phyloP scores from a whole-genome alignment of 2,888 invertebrate species.

The Entomobrya multifasciata region DNA sequence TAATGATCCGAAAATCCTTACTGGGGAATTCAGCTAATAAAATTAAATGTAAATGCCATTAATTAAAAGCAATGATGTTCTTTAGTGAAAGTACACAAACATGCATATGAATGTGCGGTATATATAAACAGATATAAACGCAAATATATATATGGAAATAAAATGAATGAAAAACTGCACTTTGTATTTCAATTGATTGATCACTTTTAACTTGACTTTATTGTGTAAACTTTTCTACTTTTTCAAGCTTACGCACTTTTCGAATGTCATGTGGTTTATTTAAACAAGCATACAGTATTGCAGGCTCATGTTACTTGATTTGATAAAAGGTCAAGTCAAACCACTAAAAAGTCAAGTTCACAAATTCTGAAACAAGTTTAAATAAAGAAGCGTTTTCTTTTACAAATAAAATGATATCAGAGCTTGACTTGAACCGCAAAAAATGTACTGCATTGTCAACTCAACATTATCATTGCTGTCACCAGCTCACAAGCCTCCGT shows the following conservation, averaged over 20 bases:
- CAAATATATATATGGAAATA: background rate
- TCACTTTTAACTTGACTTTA: background rate
- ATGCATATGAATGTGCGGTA: too few species aligned
- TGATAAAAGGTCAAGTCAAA: conserved; percentile 40
- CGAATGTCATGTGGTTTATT: background rate
- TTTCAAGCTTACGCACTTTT: background rate
- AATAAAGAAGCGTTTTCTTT: conserved; percentile 19
- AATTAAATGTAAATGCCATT: conserved; percentile 4
- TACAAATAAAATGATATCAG: too few species aligned
- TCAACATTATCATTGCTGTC: background rate
- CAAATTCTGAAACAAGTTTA: background rate
- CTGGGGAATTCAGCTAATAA: background rate
- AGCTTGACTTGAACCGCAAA: background rate
- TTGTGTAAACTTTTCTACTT: background rate
- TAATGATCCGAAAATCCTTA: conserved; percentile 49
- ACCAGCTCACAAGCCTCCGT: too few species aligned
- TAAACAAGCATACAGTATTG: too few species aligned
- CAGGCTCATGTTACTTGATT: background rate
- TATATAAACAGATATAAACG: background rate
- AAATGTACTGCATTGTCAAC: conserved; percentile 3
- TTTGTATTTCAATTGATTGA: background rate
- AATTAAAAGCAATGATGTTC: background rate
- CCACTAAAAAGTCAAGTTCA: conserved; percentile 17
- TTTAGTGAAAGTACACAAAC: background rate
- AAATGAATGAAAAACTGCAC: conserved; percentile 4